Base-by-base conservation (phyloP, 2,797 vertebrate species). In the Picus viridis region DNA sequence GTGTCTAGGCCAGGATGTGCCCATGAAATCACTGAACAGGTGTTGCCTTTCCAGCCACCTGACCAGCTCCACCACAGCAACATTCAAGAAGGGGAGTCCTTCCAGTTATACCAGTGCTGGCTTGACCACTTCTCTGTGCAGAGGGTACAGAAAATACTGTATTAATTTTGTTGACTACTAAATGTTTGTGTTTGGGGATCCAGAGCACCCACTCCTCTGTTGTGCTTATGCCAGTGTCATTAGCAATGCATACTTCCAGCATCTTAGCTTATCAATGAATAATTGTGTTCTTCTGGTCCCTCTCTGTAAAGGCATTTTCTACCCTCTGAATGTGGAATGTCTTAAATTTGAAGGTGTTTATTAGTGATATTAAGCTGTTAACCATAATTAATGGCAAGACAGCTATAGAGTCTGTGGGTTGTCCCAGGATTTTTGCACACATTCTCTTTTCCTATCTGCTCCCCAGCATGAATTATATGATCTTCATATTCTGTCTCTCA, bases 401-500 rank as follows among this genome's bases (percentile, higher is more conserved):
- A 88, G 59, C 73, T 88, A 13, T 45, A 39, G 59, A 83, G 39
- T n/a, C 57, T 70, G 19, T n/a, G 86, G 47, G 13, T n/a, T 86
- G 57, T 67, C 57, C 41, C 17, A 27, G 53, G 49, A 49, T 49
- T 56, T 83, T 84, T 86, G 81, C 45, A 68, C 78, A 45, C 6
- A 0, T 73, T 92, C 57, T 88, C 49, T 20, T 79, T 70, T 53
- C 75, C 54, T 82, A 80, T 20, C 71, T 34, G 27, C 10, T 12
- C 45, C 43, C 32, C 72, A 71, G 61, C 71, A 74, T 74, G 72
- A 88, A 71, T 80, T 73, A 67, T 9, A 22, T 27, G n/a, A 67
- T 79, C 64, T 82, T 71, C 86, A 41, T 62, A 70, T 76, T 79
- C 71, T 76, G 57, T 79, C 85, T 87, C 73, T 93, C 86, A 76